These are phyloP conservation scores for Pandemis corylana DNA, from an alignment of 2,888 invertebrate genomes.

Conservation along the genomic window DNA sequence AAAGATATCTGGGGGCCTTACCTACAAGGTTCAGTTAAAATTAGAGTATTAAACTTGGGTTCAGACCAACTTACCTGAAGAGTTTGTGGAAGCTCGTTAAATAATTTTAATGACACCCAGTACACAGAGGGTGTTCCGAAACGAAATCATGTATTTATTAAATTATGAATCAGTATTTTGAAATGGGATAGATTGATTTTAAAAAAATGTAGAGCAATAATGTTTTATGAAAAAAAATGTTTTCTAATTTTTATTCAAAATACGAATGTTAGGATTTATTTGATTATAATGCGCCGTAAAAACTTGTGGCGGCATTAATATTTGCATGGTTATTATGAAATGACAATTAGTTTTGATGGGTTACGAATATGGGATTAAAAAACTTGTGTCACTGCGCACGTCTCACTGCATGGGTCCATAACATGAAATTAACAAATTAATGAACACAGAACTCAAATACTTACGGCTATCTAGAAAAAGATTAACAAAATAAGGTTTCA, in stretches of 20 bases:
- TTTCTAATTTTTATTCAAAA: not conserved
- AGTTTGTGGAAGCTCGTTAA: not conserved
- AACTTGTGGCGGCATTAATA: conserved; percentile 4
- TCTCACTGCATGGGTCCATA: conserved; percentile 61
- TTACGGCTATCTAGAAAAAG: conserved; percentile 28
- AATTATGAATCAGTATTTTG: no score
- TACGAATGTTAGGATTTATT: not conserved
- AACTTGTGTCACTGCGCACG: conserved; percentile 38
- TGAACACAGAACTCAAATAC: conserved; percentile 24
- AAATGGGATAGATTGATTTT: no score
- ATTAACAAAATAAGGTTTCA: not conserved
- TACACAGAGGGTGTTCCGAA: not conserved
- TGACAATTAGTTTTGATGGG: conserved; percentile 22
- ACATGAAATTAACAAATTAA: conserved; percentile 38
- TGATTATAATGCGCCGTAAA: not conserved
- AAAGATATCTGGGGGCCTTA: no score
- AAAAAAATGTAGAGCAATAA: not conserved
- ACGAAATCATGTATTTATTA: no score
- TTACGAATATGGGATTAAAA: conserved; percentile 15
- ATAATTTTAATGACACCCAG: not conserved
- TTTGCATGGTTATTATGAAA: conserved; percentile 35
- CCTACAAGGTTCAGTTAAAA: no score
- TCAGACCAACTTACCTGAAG: no score
- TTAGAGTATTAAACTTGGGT: no score
- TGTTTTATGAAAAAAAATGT: not conserved